Evolutionary conservation across 1,140 invertebrate genomes (phyloP), one percentile per base, ranked within the genome.

Genomic region (Drosophila micromelanica): DNA sequence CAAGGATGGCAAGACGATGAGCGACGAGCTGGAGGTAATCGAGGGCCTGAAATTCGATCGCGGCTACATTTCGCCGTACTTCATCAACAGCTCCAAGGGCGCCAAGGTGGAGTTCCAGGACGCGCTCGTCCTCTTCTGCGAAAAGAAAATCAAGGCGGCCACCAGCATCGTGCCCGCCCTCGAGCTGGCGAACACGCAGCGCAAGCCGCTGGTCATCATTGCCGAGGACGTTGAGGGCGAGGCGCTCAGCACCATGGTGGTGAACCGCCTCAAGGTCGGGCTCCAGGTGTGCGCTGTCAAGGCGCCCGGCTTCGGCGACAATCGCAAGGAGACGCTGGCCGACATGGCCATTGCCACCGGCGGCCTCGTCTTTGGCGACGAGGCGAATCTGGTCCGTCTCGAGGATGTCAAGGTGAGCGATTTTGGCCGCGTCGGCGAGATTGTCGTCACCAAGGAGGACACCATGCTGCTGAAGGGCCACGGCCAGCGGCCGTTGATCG

Each of bases 41-140:
- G 98, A 99, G 93, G 99, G 99, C 82, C 98, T 99, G 97, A 99
- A 99, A 93, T 99, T 99, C 93, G 99, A 99, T 91, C 94, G 99
- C 73, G 99, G 99, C 65, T 99, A 99, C 92, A 99, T 99, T 92
- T 99, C 99, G 45, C 99, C 99, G 11, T 99, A 99, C 92, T 99
- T 99, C 93, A 99, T 99, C 84, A 99, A 99, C 92, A 96, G 97
- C 4, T 93, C 97, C 8, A 99, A 99, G 94, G 96, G 98, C 45
- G 98, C 98, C 11, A 99, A 99, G 93, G 97, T 98, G 46, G 99
- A 99, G 93, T 99, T 98, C 91, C 98, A 99, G 93, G 98, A 99
- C 93, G 96, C 97, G 40, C 93, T 99, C 12, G 91, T 99, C 5
- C 93, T 99, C 1, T 96, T 99, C 77, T 97, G 96, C 77, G 98